Conservation (phyloP, 1,140 invertebrate species). For the Aphelinus certus region DNA sequence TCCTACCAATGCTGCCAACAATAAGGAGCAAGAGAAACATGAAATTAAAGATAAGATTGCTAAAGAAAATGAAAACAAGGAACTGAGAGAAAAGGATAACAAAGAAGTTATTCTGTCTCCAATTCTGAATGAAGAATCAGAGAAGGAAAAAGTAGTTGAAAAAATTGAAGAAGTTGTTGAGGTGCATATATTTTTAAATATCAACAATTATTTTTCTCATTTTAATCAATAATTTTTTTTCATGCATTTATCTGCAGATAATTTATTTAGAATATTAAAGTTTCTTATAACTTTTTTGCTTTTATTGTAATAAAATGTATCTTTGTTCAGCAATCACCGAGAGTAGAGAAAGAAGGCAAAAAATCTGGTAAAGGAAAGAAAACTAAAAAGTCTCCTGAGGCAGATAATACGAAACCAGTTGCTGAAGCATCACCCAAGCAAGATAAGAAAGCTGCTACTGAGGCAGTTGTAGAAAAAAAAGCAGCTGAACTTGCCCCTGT, state of each 20-base stretch:
- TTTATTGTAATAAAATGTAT: neutral
- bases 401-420: conserved; percentile 44
- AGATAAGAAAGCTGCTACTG: conserved; percentile 16
- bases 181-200: neutral
- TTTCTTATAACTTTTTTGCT: too few relatives aligned
- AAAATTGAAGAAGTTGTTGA: conserved; percentile 54
- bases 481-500: conserved; percentile 30
- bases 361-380: conserved; percentile 41
- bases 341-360: conserved; percentile 45
- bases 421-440: conserved; percentile 14
- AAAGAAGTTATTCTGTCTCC: conserved; percentile 59
- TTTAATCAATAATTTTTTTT: neutral
- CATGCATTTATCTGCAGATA: too few relatives aligned
- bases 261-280: too few relatives aligned
- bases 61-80: conserved; percentile 67
- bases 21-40: conserved; percentile 62
- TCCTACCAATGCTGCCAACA: conserved; percentile 51
- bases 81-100: conserved; percentile 64
- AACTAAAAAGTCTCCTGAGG: conserved; percentile 64
- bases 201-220: neutral
- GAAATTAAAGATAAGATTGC: conserved; percentile 65
- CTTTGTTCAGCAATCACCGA: conserved; percentile 35
- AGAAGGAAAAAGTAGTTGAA: conserved; percentile 58
- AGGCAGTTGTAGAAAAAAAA: conserved; percentile 16
- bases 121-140: conserved; percentile 49